Conservation (phyloP, 2,888 invertebrate genomes). For the Pantelozetes paolii region DNA sequence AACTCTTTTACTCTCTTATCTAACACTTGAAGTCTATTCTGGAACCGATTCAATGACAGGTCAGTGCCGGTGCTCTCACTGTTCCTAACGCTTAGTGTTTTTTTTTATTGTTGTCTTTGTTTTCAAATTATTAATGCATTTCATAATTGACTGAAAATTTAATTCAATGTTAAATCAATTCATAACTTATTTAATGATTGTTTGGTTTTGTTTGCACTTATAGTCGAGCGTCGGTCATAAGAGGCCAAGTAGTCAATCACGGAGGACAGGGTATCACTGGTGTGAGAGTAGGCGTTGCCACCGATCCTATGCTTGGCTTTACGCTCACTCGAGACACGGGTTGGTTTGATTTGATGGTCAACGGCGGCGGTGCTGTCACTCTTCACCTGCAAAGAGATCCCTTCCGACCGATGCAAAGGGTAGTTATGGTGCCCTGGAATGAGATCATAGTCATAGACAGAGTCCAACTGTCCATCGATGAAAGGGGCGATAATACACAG, state of each 20-base stretch:
- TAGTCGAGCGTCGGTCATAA: constrained; percentile 93
- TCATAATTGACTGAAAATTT: too few relatives aligned
- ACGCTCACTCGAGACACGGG: constrained; percentile 64
- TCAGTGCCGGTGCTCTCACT: constrained; percentile 48
- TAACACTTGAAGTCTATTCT: constrained; percentile 49
- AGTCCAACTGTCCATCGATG: constrained; percentile 70
- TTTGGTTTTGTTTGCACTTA: too few relatives aligned
- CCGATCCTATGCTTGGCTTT: constrained; percentile 84
- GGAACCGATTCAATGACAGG: constrained; percentile 51
- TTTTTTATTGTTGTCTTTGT: not conserved
- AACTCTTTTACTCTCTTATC: constrained; percentile 44
- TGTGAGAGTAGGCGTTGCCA: constrained; percentile 87
- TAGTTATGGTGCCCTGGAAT: constrained; percentile 93
- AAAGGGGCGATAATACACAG: constrained; percentile 53
- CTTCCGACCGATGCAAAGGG: constrained; percentile 78
- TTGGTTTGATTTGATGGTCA: constrained; percentile 90
- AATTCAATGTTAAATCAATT: too few relatives aligned
- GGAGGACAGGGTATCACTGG: constrained; percentile 91
- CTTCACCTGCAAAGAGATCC: constrained; percentile 88
- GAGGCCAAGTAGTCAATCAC: constrained; percentile 85
- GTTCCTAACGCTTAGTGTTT: too few relatives aligned
- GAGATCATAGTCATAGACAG: constrained; percentile 88
- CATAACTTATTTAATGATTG: too few relatives aligned
- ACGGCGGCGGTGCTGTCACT: constrained; percentile 96
- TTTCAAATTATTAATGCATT: too few relatives aligned